phyloP scores from a whole-genome alignment of 23 tunicate species.

The Styela plicata region DNA sequence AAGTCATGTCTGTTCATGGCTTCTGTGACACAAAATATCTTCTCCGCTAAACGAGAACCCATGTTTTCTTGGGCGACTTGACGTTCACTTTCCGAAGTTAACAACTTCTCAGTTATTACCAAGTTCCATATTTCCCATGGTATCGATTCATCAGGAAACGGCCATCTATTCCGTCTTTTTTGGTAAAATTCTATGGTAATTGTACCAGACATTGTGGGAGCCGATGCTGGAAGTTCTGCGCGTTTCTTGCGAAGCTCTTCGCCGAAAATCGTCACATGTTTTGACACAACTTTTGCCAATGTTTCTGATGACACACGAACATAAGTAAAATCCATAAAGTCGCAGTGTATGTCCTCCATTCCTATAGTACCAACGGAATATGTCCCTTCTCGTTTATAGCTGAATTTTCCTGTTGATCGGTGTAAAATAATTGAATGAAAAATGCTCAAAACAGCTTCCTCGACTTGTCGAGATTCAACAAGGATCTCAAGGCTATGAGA shows the following conservation, averaged over 20 bases:
- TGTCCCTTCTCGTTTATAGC: conserved; percentile 53
- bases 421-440: conserved; percentile 72
- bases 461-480: conserved; percentile 70
- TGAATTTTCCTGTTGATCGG: conserved; percentile 73
- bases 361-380: conserved; percentile 82
- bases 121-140: conserved; percentile 97
- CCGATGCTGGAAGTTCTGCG: neutral
- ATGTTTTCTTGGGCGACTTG: conserved; percentile 41
- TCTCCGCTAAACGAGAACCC: conserved; percentile 44
- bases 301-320: conserved; percentile 52
- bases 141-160: conserved; percentile 54
- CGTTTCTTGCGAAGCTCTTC: conserved; percentile 45
- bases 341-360: conserved; percentile 82
- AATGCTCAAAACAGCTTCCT: conserved; percentile 71
- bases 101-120: conserved; percentile 44
- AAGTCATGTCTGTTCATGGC: conserved; percentile 71
- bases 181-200: conserved; percentile 81
- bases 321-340: conserved; percentile 75
- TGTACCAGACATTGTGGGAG: conserved; percentile 35
- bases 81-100: conserved; percentile 41
- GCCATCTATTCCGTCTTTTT: conserved; percentile 59
- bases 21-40: conserved; percentile 62
- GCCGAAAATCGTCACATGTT: conserved; percentile 47
- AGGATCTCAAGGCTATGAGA: conserved; percentile 45
- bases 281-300: conserved; percentile 35